Conservation (phyloP, 2,888 invertebrate species). For the Sphaerophoria rueppellii region DNA sequence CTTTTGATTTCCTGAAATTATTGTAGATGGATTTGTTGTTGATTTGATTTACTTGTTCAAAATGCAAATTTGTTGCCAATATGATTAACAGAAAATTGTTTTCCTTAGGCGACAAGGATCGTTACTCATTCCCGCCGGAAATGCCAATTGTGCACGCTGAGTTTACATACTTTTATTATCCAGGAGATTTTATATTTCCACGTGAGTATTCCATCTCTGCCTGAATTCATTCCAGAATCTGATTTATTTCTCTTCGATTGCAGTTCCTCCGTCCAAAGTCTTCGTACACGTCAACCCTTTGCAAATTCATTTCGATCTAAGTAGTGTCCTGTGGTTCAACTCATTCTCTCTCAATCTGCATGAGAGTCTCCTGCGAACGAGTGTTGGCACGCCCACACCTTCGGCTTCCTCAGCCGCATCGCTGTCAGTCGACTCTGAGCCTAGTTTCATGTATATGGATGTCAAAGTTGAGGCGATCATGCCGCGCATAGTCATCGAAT, state of each 20-base stretch:
- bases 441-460: slow-evolving; percentile 87
- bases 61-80: slow-evolving; percentile 19
- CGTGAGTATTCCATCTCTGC: slow-evolving; percentile 83
- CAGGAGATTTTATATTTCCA: slow-evolving; percentile 94
- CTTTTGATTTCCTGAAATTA: slow-evolving; percentile 13
- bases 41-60: slow-evolving; percentile 18
- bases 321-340: slow-evolving; percentile 96
- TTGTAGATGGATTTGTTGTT: slow-evolving; percentile 21
- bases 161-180: slow-evolving; percentile 97
- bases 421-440: slow-evolving; percentile 75
- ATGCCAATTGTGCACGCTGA: slow-evolving; percentile 97
- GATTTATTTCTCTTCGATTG: slow-evolving; percentile 76
- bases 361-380: slow-evolving; percentile 86
- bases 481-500: slow-evolving; percentile 89
- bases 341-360: slow-evolving; percentile 95
- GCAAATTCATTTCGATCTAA: slow-evolving; percentile 92
- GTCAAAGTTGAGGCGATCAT: slow-evolving; percentile 95
- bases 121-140: slow-evolving; percentile 93
- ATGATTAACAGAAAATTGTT: neutral
- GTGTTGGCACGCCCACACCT: slow-evolving; percentile 78
- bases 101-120: slow-evolving; percentile 87
- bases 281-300: slow-evolving; percentile 96
- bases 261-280: slow-evolving; percentile 96
- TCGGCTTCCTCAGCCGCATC: slow-evolving; percentile 70
- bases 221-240: neutral